Base-by-base conservation (phyloP, 2,113 vertebrate genomes). In the Clarias gariepinus region DNA sequence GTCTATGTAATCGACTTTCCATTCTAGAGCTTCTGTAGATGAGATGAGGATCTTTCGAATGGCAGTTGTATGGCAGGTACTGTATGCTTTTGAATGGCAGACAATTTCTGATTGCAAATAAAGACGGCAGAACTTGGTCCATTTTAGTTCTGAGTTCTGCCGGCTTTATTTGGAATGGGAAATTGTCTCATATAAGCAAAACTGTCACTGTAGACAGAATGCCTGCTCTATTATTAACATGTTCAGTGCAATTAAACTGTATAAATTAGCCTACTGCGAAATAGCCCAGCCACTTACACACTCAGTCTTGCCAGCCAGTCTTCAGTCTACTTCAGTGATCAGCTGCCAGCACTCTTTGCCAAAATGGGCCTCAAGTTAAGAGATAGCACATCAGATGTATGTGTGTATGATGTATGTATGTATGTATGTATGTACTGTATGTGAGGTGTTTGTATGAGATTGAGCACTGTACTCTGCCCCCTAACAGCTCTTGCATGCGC, bases 171-270 rank as follows among this genome's bases (percentile, higher is more conserved):
- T 41, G 19, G 71, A 47, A 74, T 36, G 10, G 4, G 77, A 79
- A 79, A 23, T n/a, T 23, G 47, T 52, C 36, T 47, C 5, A 36
- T 33, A 69, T 21, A 47, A 47, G 9, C 4, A 19, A 21, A 16
- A 21, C n/a, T 78, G 76, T 18, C 8, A 81, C 63, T 81, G 58
- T 33, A 63, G 13, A 4, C 58, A 41, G 33, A 25, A 81, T 41
- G 30, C 33, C 58, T 82, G 23, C 57, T 23, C 36, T 82, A 33
- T 80, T 80, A 78, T 82, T 64, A n/a, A 16, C 23, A 52, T 82
- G 12, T 64, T 64, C 1, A 23, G 36, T 52, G 21, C 11, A 18
- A 33, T 13, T 64, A 64, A 64, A 82, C 25, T 0, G 16, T 79
- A 79, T 53, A 28, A 25, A 52, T 53, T 4, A n/a, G 47, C 36